Evolutionary conservation across 2,113 vertebrate species (phyloP), one percentile per base, ranked within the genome.

Genomic region (Sminthopsis crassicaudata): DNA sequence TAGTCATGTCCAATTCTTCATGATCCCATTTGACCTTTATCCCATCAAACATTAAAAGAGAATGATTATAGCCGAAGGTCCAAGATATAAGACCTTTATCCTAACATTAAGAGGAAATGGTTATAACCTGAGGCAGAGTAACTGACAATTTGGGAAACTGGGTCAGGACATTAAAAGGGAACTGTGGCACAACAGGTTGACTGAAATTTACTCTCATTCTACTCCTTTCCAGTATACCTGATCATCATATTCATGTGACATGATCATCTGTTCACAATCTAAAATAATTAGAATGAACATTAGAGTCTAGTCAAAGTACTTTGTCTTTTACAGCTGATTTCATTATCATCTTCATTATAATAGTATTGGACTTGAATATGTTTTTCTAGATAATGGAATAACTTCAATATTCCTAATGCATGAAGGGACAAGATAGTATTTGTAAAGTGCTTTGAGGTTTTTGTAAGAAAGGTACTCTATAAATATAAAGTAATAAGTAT

Each of bases 401-500:
- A 84, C 19, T 84, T 14, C 16, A 42, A 84, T 84, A 42, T 42
- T 14, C 67, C 67, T 42, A 1, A 3, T n/a, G 24, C 60, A 67
- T 76, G 30, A 48, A 84, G 9, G 94, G 91, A 96, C 36, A 88
- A 92, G 93, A 92, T 92, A 89, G 24, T 60, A 11, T 90, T 92
- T 90, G 84, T 24, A 92, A 93, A 91, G 5, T 92, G 6, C 36
- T 93, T 91, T 92, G 48, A 93, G 19, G 19, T 89, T 91, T 92
- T 93, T 55, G 19, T 93, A 97, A 95, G 57, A 30, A 26, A 60
- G 57, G 57, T 36, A 12, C 30, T 67, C 27, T 36, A 67, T 1
- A 36, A 95, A 91, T 84, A 91, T 0, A 91, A 94, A 96, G 55
- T 89, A 14, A 8, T 91, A 36, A 36, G 30, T 53, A 96, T 97